Evolutionary conservation across 2,113 vertebrate genomes (phyloP), one percentile per base, ranked within the genome.

Genomic region (Ciconia boyciana): DNA sequence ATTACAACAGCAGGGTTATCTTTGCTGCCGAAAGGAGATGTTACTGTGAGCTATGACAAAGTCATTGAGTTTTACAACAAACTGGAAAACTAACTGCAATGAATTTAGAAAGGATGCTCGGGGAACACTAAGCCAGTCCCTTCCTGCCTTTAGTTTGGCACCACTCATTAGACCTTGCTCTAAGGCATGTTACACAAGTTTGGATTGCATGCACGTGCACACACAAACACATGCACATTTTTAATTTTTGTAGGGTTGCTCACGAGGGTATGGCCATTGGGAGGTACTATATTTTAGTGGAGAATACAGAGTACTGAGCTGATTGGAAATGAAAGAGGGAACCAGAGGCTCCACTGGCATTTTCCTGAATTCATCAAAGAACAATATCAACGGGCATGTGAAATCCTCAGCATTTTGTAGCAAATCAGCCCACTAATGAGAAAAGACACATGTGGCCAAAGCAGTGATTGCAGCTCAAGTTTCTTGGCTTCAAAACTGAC

Each of bases 1-100:
- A 95, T 97, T 96, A 90, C 94, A 96, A 54, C 95, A 95, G 89
- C 94, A 94, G 93, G 87, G 80, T 87, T 96, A 83, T 94, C 93
- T 96, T 85, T 89, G 87, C 91, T 94, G 69, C 83, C 7, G 80
- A 85, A 97, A 93, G 92, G 82, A 94, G 87, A 94, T 54, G 78
- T 86, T 95, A 90, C 68, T 71, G 70, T 87, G 95, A 97, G 96
- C 93, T 95, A 83, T 78, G 96, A 93, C 91, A 97, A 94, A 95
- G 89, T 95, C 96, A 94, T 87, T 92, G 93, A 78, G 79, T 90
- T 95, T 92, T 97, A 91, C 85, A 96, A 49, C 87, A 93, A 46
- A 60, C 32, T 62, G 75, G 89, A 84, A 95, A 93, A 87, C 62
- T 60, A 95, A 87, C 10, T 9, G 85, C 96, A 86, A 24, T 91